These are phyloP conservation scores for Alectoris magna DNA, from an alignment of 2,797 vertebrate species.

Conservation along the genomic window DNA sequence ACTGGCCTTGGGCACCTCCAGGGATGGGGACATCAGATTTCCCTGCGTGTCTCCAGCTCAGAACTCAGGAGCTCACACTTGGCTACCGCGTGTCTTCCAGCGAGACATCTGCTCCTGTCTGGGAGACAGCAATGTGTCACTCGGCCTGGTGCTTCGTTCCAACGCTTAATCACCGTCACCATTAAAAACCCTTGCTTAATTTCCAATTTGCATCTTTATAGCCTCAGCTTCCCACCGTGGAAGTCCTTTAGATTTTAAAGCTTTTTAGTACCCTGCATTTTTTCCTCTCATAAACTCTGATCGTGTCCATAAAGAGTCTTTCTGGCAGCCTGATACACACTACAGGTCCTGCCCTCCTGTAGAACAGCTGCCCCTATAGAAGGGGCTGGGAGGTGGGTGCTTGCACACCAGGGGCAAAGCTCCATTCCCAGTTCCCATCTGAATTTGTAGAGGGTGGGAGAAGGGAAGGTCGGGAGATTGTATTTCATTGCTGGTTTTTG, in stretches of 20 bases:
- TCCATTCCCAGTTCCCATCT: background rate
- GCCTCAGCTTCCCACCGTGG: background rate
- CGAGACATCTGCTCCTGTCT: background rate
- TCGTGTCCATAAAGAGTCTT: background rate
- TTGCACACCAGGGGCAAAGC: fast-evolving
- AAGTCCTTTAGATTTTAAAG: background rate
- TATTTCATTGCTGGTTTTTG: background rate
- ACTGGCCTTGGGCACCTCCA: too few species aligned
- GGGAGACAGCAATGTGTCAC: background rate
- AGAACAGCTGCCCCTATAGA: background rate
- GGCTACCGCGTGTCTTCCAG: background rate
- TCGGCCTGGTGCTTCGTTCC: background rate
- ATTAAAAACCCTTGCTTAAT: background rate
- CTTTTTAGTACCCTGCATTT: background rate
- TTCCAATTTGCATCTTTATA: background rate
- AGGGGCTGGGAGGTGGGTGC: background rate
- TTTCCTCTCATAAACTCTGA: background rate
- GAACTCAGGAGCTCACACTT: background rate
- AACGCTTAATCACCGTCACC: background rate
- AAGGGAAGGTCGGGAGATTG: background rate
- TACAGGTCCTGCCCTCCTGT: background rate
- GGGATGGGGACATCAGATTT: too few species aligned
- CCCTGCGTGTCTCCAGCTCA: fast-evolving
- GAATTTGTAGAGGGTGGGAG: background rate
- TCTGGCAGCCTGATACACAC: background rate